Evolutionary conservation across 2,888 invertebrate genomes (phyloP).

Genomic region (Orthosia gothica): DNA sequence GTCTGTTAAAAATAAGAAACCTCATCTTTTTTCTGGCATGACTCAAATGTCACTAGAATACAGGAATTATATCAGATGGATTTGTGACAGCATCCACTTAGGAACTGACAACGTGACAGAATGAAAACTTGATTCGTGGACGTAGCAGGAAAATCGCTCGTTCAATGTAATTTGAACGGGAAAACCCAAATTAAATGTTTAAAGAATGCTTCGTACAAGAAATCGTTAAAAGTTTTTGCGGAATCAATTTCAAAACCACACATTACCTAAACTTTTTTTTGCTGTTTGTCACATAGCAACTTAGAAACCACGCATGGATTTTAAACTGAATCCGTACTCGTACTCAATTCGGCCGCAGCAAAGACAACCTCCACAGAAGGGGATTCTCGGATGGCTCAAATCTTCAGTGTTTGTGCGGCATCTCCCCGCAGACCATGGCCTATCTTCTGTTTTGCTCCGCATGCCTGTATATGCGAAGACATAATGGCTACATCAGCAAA

Average conservation of each 20-base stretch:
- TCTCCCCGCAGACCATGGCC: too few relatives aligned
- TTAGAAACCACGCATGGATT: background rate
- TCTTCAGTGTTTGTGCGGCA: too few relatives aligned
- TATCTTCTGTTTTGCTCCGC: too few relatives aligned
- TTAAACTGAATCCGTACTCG: too few relatives aligned
- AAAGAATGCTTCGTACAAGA: background rate
- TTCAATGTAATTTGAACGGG: conserved; percentile 23
- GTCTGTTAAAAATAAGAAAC: conserved; percentile 34
- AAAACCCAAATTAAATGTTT: conserved; percentile 33
- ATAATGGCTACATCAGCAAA: too few relatives aligned
- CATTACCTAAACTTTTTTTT: background rate
- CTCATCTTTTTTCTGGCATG: conserved; percentile 14
- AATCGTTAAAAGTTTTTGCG: background rate
- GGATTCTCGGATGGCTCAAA: too few relatives aligned
- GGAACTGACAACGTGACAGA: conserved; percentile 23
- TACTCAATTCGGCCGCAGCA: too few relatives aligned
- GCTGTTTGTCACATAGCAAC: background rate
- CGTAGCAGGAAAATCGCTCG: conserved; percentile 41
- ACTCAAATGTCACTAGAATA: conserved; percentile 2
- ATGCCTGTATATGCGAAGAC: too few relatives aligned
- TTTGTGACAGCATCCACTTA: conserved; percentile 41
- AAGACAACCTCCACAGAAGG: too few relatives aligned
- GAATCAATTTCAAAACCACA: background rate
- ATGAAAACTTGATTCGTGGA: conserved; percentile 25
- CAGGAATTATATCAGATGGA: conserved; percentile 34